phyloP scores from a whole-genome alignment of 2,888 invertebrate genomes.

The Scaptomyza flava region DNA sequence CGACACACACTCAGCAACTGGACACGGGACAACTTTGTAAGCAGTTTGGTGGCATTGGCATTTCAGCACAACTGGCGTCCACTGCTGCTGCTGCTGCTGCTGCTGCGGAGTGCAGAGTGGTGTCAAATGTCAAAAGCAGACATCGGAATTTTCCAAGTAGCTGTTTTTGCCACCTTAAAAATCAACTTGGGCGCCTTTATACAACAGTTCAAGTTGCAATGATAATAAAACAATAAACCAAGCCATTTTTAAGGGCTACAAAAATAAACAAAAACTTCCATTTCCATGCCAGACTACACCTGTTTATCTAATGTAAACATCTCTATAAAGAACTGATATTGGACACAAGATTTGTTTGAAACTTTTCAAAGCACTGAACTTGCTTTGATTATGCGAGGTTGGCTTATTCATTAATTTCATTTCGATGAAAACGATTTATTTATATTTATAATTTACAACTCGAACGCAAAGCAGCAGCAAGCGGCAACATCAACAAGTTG shows the following conservation, averaged over 20 bases:
- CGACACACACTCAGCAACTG: not conserved
- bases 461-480: not conserved
- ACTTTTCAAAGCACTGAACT: not conserved
- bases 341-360: not conserved
- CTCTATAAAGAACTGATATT: conserved; percentile 1
- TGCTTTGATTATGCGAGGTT: not conserved
- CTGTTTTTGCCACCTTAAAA: conserved; percentile 9
- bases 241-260: too few species aligned
- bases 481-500: conserved; percentile 70
- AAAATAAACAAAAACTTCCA: not conserved
- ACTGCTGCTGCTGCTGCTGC: not conserved
- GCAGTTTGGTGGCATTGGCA: conserved; percentile 44
- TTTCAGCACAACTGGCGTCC: conserved; percentile 26
- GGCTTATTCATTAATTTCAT: conserved; percentile 7
- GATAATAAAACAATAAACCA: not conserved
- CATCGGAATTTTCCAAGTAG: conserved; percentile 42
- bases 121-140: conserved; percentile 67
- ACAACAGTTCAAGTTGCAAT: not conserved
- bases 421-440: conserved; percentile 25
- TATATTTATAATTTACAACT: conserved; percentile 66
- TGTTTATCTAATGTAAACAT: conserved; percentile 1
- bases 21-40: conserved; percentile 18
- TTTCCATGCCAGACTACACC: not conserved
- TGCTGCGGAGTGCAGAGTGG: conserved; percentile 67
- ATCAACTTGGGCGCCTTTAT: not conserved